Evolutionary conservation across 2,888 invertebrate genomes (phyloP), one percentile per base, ranked within the genome.

Genomic region (Zaprionus lineosus): DNA sequence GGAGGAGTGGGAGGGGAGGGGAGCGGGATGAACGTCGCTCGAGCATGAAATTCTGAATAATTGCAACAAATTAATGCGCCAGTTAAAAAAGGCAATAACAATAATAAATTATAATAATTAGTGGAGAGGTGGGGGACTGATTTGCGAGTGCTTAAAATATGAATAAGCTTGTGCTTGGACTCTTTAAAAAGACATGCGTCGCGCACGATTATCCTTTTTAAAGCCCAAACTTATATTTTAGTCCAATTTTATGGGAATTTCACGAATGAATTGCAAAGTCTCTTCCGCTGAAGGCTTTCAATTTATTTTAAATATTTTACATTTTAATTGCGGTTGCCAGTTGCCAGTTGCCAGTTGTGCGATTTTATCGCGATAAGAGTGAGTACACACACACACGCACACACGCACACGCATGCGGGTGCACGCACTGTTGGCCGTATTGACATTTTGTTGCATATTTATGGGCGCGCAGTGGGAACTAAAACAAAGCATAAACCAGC

Each of bases 381-480:
- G 34, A 40, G 28, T 24, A 24, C 48, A 37, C n/a, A 14, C 21
- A 31, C 15, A 24, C 37, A 51, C 15, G 43, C 34, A 51, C 33
- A 58, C 28, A 36, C 33, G 46, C 15, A 6, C 14, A 40, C 48
- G 40, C 11, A 47, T 41, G 62, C 58, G 58, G 64, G 62, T 39
- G 60, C 74, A 67, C 52, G 66, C 68, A 65, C 63, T 63, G 73
- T 56, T 3, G 44, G 74, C 40, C 57, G 48, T 76, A 59, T 79
- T 70, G 74, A 79, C 67, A 70, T 40, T 24, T 24, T 61, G 47
- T 50, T 60, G 58, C 50, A 62, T 61, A 47, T 63, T 77, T 68
- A 65, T 58, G 29, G 59, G 44, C 46, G 36, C 11, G 36, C 28
- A 40, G 29, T 44, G 18, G 9, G 3, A 51, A 33, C 39, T 6